Base-by-base conservation (phyloP, 2,888 invertebrate species). In the Epinotia nisella region DNA sequence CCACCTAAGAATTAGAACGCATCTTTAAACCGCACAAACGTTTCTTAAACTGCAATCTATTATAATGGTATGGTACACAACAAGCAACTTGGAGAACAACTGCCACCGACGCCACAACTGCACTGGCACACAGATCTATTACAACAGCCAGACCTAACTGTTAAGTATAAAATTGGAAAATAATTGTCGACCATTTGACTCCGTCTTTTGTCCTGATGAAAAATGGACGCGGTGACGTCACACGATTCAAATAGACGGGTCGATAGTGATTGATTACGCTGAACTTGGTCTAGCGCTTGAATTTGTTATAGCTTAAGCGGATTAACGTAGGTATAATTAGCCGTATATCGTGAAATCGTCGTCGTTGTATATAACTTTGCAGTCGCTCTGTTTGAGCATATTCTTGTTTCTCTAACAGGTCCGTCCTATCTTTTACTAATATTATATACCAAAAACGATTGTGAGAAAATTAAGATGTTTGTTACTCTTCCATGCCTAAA, bases 221-320 rank as follows among this genome's bases (percentile, higher is more conserved):
- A 89, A 83, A 87, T 90, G 83, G 83, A 89, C 75, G 68, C 53
- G 35, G 68, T 87, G 89, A 91, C 90, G 90, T 88, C 89, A 87
- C 74, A 70, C 76, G 75, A 76, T 78, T 77, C 69, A 71, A 78
- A 91, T 90, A 81, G 72, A 75, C 68, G 77, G 76, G 70, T 70
- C 61, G 66, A 68, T 71, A 21, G 62, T 76, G 77, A 78, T 77
- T 62, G 76, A 74, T 35, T 35, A 35, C 1, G 76, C 71, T 83
- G 83, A 87, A 86, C 86, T 86, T 87, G 85, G 80, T 82, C 82
- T 70, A 64, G 70, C 58, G 62, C 61, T 67, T 67, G 56, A 69
- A 73, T 62, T 41, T 60, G 66, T 60, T 61, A 67, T 49, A 55
- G 11, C 15, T 35, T 56, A 21, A 39, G 64, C 51, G 64, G 70